Base-by-base conservation (phyloP, 2,888 invertebrate genomes). In the Apodemia mormo region DNA sequence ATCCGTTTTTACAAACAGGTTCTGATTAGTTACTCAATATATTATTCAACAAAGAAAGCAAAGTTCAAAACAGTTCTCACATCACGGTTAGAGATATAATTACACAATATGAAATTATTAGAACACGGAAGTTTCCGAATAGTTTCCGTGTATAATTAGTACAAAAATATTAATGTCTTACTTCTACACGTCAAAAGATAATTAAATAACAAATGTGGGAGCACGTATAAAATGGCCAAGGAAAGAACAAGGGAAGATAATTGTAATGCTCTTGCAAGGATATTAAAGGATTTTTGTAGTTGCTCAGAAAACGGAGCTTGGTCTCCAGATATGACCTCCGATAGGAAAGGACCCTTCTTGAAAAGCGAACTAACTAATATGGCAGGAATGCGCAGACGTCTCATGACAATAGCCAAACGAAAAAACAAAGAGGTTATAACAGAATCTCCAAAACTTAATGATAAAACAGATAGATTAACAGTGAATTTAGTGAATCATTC, bases 261-360 rank as follows among this genome's bases (percentile, higher is more conserved):
- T 79, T 93, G 94, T 78, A 91, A 87, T 74, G 89, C 92, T 64
- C 86, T 94, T 78, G 92, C 89, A 37, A 85, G 92, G 72, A 81
- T 93, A 40, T 85, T 94, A 37, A 94, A 93, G 75, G 93, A 93
- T 79, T 86, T 93, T 76, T 94, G 93, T 76, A 93, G 93, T 74
- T 94, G 94, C 70, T 89, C 93, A 0, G 92, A 93, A 75, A 90
- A 93, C 86, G 94, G 89, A 58, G 89, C 92, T 67, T 93, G 93
- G 93, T 93, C 93, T 0, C 94, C 93, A 1, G 91, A 93, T 22
- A 92, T 93, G 89, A 92, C 92, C 30, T 81, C 91, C 1, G 87
- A 90, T 4, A 78, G 88, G 40, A 87, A 88, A 71, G 89, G 90
- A 0, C 92, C 92, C 2, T 86, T 93, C 69, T 76, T 93, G 49